Percentiles rank a stretch among this genome's conserved stretches.
Conservation (phyloP, 2,113 vertebrate genomes). For the Antidorcas marsupialis region DNA sequence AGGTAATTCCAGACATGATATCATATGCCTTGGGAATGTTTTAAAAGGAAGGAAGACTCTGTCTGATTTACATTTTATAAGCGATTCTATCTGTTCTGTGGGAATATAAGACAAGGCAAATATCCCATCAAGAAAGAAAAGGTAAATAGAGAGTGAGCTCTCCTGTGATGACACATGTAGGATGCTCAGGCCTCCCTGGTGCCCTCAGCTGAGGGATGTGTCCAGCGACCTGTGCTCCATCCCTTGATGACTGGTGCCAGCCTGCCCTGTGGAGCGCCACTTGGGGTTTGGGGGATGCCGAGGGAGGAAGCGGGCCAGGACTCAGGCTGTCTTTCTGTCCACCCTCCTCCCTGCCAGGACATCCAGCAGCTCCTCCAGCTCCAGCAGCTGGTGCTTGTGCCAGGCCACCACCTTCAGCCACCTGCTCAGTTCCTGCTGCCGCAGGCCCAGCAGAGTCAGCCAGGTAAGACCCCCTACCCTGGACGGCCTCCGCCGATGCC, state of each 20-base stretch:
- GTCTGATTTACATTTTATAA: constrained; percentile 55
- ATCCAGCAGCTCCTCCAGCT: constrained; percentile 94
- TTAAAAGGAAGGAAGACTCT: constrained; percentile 39
- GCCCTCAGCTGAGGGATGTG: neutral
- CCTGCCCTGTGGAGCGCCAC: neutral
- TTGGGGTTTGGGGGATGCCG: neutral
- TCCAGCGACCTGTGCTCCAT: fast-evolving
- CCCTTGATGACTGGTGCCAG: neutral
- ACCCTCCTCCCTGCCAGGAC: constrained; percentile 75
- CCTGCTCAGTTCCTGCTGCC: constrained; percentile 92
- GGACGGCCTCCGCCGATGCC: fast-evolving
- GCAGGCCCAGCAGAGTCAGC: constrained; percentile 91
- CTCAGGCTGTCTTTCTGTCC: constrained; percentile 14
- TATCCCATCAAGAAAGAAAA: constrained; percentile 39
- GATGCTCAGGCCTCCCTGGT: neutral
- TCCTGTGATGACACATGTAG: neutral
- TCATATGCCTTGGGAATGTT: neutral
- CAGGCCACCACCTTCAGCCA: constrained; percentile 88
- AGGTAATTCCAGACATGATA: neutral
- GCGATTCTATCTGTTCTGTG: constrained; percentile 33
- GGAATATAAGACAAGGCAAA: constrained; percentile 32
- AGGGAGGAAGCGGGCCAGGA: neutral
- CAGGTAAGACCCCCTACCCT: constrained; percentile 79
- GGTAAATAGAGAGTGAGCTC: neutral
- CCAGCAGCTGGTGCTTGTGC: constrained; percentile 92